These are phyloP conservation scores for Sabellastarte sp. DNA, from an alignment of 2,888 invertebrate species.

Conservation along the genomic window DNA sequence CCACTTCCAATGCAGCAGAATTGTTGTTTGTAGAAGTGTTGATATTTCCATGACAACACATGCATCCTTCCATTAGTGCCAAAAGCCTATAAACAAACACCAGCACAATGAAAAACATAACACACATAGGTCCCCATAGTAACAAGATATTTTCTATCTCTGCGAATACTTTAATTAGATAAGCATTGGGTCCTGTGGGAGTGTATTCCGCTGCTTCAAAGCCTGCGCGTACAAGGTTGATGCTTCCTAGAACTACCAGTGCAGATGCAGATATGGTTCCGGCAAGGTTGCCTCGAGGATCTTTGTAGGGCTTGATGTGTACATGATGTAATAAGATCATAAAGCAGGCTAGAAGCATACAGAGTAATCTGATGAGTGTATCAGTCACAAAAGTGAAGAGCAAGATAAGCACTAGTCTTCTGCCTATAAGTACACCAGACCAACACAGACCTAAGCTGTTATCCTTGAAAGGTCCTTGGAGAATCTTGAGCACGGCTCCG, in stretches of 20 bases:
- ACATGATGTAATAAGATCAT: conserved; percentile 31
- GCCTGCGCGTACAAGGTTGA: conserved; percentile 32
- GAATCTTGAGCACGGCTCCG: conserved; percentile 15
- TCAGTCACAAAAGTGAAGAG: conserved; percentile 32
- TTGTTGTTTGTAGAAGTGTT: no score
- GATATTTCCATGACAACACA: not conserved
- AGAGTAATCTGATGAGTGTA: conserved; percentile 27
- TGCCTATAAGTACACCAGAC: conserved; percentile 32
- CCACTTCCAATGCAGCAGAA: no score
- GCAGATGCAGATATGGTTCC: conserved; percentile 30
- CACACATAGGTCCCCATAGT: conserved; percentile 25
- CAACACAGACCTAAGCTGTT: conserved; percentile 25
- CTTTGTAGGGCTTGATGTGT: conserved; percentile 31
- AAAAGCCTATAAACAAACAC: conserved; percentile 11
- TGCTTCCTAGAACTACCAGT: conserved; percentile 27
- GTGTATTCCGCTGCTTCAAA: conserved; percentile 33
- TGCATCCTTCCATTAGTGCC: not conserved
- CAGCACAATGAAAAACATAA: conserved; percentile 13
- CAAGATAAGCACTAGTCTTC: conserved; percentile 26
- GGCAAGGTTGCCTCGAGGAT: conserved; percentile 26
- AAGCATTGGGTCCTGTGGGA: conserved; percentile 30
- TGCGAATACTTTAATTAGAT: conserved; percentile 27
- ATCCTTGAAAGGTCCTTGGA: conserved; percentile 30
- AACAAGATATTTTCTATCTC: conserved; percentile 28
- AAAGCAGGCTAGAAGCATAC: conserved; percentile 31